phyloP scores from a whole-genome alignment of 1,140 invertebrate species.

The Hycleus cichorii region DNA sequence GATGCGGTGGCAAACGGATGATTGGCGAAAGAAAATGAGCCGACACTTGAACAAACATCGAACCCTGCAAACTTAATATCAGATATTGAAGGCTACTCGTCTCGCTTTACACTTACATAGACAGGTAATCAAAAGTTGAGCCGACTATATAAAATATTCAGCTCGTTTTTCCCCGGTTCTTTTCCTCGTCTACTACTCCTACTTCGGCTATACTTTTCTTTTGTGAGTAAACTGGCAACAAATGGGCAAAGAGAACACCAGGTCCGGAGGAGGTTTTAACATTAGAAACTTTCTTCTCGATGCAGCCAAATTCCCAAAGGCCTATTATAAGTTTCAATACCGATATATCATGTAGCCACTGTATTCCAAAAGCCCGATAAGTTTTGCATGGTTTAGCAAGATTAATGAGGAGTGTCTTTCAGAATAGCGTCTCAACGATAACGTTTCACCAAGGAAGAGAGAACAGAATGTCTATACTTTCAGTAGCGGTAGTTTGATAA shows the following conservation, averaged over 20 bases:
- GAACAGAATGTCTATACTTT: too few species aligned
- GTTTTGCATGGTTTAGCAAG: slow-evolving; percentile 43
- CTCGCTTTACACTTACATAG: neutral
- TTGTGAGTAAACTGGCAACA: slow-evolving; percentile 31
- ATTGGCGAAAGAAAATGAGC: slow-evolving; percentile 3
- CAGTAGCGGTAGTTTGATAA: neutral
- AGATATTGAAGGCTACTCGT: slow-evolving; percentile 13
- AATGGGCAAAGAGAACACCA: slow-evolving; percentile 15
- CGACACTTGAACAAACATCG: slow-evolving; percentile 8
- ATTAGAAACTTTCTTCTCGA: slow-evolving; percentile 20
- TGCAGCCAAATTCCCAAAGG: slow-evolving; percentile 33
- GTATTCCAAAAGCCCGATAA: slow-evolving; percentile 32
- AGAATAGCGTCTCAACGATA: slow-evolving; percentile 11
- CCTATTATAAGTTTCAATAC: slow-evolving; percentile 42
- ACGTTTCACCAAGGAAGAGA: neutral
- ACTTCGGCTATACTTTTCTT: neutral
- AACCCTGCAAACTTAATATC: slow-evolving; percentile 14
- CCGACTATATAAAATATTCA: slow-evolving; percentile 28
- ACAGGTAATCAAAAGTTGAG: slow-evolving; percentile 31
- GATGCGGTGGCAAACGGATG: neutral
- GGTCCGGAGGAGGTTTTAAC: slow-evolving; percentile 8
- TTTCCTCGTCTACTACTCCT: neutral
- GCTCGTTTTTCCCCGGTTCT: slow-evolving; percentile 19
- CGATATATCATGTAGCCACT: slow-evolving; percentile 38
- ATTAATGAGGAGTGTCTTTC: slow-evolving; percentile 42